phyloP scores from a whole-genome alignment of 2,113 vertebrate species.

The Xiphias gladius region DNA sequence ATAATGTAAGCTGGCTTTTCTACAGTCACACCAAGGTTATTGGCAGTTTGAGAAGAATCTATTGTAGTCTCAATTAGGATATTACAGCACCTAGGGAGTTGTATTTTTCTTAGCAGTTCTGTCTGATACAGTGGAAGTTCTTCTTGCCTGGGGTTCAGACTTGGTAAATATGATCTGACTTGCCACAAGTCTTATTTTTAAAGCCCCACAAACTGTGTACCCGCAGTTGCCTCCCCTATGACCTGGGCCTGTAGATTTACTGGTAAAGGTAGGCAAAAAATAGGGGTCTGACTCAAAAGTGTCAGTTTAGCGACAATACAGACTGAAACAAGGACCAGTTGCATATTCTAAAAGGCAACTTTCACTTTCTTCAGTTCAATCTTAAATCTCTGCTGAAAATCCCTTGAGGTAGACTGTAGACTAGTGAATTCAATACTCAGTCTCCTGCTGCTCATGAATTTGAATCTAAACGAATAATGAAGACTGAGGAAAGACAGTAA shows the following conservation, averaged over 20 bases:
- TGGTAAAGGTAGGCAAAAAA: too few relatives aligned
- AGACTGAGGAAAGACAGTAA: too few relatives aligned
- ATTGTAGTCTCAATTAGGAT: neutral
- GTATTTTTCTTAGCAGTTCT: neutral
- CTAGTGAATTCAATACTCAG: too few relatives aligned
- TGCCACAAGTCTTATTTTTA: neutral
- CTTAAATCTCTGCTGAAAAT: too few relatives aligned
- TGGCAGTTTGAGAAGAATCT: neutral
- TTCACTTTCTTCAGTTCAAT: neutral
- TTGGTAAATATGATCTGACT: neutral
- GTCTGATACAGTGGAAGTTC: neutral
- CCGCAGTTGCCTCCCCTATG: neutral
- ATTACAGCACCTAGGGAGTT: neutral
- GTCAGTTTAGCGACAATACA: too few relatives aligned
- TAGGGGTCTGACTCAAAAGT: too few relatives aligned
- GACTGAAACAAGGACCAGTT: too few relatives aligned
- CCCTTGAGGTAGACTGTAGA: too few relatives aligned
- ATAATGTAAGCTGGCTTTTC: neutral
- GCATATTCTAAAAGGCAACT: too few relatives aligned
- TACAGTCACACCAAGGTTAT: neutral
- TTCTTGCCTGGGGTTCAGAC: neutral
- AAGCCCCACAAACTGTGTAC: neutral
- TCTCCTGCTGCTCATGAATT: too few relatives aligned
- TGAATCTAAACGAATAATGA: too few relatives aligned
- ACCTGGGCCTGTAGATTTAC: too few relatives aligned